These are phyloP conservation scores for Phoxinus dragarum DNA, from an alignment of 2,797 vertebrate species.

Conservation along the genomic window DNA sequence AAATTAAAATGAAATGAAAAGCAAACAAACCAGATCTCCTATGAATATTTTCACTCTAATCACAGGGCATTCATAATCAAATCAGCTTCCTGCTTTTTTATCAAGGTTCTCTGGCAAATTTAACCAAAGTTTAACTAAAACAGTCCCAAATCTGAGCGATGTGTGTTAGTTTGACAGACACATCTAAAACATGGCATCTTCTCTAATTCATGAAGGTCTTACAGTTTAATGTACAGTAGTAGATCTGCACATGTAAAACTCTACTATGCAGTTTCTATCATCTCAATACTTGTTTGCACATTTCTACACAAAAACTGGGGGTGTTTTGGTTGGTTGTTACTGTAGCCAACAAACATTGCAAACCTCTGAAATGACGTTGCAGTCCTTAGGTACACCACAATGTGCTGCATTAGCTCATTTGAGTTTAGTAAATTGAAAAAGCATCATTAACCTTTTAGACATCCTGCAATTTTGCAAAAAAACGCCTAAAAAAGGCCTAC, in stretches of 20 bases:
- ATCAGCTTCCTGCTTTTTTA: not conserved
- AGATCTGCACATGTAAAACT: not conserved
- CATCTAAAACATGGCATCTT: not conserved
- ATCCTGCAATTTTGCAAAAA: too few relatives aligned
- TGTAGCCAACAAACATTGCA: not conserved
- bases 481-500: too few relatives aligned
- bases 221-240: not conserved
- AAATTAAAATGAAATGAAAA: constrained; percentile 12
- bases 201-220: not conserved
- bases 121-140: not conserved
- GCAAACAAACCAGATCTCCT: not conserved
- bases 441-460: too few relatives aligned
- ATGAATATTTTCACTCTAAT: constrained; percentile 1
- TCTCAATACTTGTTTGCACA: not conserved
- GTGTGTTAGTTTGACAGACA: constrained; percentile 3
- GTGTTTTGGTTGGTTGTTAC: not conserved
- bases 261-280: not conserved
- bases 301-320: not conserved
- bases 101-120: not conserved
- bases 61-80: not conserved
- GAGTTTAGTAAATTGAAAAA: not conserved
- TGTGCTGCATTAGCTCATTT: not conserved
- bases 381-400: not conserved
- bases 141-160: not conserved
- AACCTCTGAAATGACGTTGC: not conserved